phyloP scores from a whole-genome alignment of 2,888 invertebrate species.

The Agrochola circellaris region DNA sequence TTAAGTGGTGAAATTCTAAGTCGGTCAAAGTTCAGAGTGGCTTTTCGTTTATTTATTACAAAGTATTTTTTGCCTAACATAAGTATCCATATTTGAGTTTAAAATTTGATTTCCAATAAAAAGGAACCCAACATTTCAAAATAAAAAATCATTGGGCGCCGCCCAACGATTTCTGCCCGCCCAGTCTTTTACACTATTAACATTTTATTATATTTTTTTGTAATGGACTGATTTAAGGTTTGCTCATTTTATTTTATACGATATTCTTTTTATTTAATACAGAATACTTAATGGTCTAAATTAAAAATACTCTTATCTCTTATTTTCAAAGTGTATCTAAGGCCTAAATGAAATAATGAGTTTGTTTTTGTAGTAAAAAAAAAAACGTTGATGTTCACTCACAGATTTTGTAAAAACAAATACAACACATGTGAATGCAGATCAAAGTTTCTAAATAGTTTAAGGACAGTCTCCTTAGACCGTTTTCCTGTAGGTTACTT shows the following conservation, averaged over 20 bases:
- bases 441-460: too few relatives aligned
- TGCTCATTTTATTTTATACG: neutral
- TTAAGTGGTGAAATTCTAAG: conserved; percentile 16
- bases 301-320: neutral
- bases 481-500: too few relatives aligned
- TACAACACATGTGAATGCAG: too few relatives aligned
- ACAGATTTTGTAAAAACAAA: too few relatives aligned
- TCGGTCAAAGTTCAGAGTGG: conserved; percentile 24
- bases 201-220: neutral
- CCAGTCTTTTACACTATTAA: neutral
- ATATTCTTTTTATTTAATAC: neutral
- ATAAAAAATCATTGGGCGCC: neutral
- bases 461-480: too few relatives aligned
- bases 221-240: neutral
- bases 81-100: neutral
- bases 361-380: neutral
- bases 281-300: neutral
- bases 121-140: neutral
- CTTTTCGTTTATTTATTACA: neutral
- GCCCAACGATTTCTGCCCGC: conserved; percentile 32
- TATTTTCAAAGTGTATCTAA: neutral
- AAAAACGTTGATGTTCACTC: too few relatives aligned
- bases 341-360: neutral
- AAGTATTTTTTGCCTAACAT: neutral
- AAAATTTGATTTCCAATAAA: neutral